Base-by-base conservation (phyloP, 1,140 invertebrate species). In the Danaus melanippus region DNA sequence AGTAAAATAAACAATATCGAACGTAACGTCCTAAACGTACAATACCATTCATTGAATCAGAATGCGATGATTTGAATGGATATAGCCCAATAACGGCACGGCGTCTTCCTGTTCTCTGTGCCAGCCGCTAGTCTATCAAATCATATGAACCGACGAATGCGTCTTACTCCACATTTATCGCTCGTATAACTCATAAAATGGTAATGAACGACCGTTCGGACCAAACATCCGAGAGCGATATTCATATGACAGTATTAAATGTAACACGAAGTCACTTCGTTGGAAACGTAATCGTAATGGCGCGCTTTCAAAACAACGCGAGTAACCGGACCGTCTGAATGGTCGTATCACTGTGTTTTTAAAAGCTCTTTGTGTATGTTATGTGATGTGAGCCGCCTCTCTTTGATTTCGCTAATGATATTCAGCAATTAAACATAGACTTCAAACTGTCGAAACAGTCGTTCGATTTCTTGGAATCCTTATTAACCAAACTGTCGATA, bases 171-270 rank as follows among this genome's bases (percentile, higher is more conserved):
- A 81, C 68, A 75, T 80, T 86, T 84, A 86, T 86, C 76, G 81
- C 66, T 77, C 76, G 76, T 84, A 86, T 85, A 77, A 79, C 64
- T 86, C 81, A 84, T 86, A 84, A 86, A 84, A 86, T 84, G 84
- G 75, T 84, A 86, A 86, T 86, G 84, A 84, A 84, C 73, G 77
- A 74, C 67, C 79, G 66, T 77, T 75, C 68, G 76, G 78, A 76
- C 77, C 79, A 84, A 86, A 84, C 82, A 86, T 85, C 81, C 81
- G 81, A 86, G 80, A 71, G 54, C 66, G 69, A 84, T 82, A 84
- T 86, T 84, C 84, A 71, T 84, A 79, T 86, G 81, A 82, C 83
- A 72, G 67, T 79, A 81, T 84, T 77, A 84, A 83, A 79, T 72
- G 81, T 81, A 84, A 86, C 78, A 69, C 68, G 83, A 86, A 77